phyloP scores from a whole-genome alignment of 2,797 vertebrate species.

The Peromyscus attwateri region DNA sequence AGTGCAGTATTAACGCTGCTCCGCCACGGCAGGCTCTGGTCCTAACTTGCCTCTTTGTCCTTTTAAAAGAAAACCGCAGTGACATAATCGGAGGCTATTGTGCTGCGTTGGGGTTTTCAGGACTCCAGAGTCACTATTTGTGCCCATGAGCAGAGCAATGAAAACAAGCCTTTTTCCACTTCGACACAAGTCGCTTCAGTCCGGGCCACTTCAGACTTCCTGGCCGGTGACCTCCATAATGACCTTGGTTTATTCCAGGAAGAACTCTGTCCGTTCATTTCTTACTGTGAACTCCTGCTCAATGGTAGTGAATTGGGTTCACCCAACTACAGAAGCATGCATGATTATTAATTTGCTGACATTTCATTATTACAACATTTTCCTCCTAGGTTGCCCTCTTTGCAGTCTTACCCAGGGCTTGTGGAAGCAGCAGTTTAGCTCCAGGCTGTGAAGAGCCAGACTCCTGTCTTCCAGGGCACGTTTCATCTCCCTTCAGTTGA shows the following conservation, averaged over 20 bases:
- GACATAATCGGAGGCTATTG: constrained; percentile 47
- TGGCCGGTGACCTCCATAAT: constrained; percentile 72
- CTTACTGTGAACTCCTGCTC: constrained; percentile 69
- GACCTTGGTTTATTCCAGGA: constrained; percentile 79
- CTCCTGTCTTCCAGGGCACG: not conserved
- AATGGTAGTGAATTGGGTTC: not conserved
- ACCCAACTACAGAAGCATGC: constrained; percentile 28
- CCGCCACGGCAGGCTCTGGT: not conserved
- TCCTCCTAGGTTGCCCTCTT: not conserved
- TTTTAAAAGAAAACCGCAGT: constrained; percentile 36
- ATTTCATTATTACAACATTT: not conserved
- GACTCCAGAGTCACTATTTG: constrained; percentile 54
- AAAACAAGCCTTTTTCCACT: constrained; percentile 76
- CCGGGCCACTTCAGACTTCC: constrained; percentile 74
- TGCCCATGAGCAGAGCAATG: constrained; percentile 67
- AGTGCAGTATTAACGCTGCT: not conserved
- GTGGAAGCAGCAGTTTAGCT: not conserved
- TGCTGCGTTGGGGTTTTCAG: constrained; percentile 19
- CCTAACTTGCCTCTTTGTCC: constrained; percentile 71
- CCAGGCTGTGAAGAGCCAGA: not conserved
- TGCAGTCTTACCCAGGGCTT: not conserved
- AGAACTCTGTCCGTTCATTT: constrained; percentile 75
- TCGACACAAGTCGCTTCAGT: constrained; percentile 82
- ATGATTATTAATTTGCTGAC: not conserved
- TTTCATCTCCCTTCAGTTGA: not conserved